Evolutionary conservation across 2,797 vertebrate genomes (phyloP).

Genomic region (Rachycentron canadum): DNA sequence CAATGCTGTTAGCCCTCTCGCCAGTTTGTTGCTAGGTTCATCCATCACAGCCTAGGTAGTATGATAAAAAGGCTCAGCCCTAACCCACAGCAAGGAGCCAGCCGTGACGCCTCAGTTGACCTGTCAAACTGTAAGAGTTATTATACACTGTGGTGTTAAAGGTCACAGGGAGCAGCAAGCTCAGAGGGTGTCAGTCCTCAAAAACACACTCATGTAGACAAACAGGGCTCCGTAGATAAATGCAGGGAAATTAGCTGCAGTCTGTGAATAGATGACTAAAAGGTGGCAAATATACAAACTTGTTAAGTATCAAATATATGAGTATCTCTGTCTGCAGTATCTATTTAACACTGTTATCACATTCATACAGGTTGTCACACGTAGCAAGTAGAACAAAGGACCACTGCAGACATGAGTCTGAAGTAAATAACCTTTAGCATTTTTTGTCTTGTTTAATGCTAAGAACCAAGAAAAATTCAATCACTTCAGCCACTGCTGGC

Average conservation of each 20-base stretch:
- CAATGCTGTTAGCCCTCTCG: slow-evolving; percentile 60
- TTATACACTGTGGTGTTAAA: slow-evolving; percentile 87
- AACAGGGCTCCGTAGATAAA: slow-evolving; percentile 37
- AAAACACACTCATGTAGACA: slow-evolving; percentile 58
- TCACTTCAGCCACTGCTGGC: slow-evolving; percentile 8
- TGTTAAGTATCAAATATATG: neutral
- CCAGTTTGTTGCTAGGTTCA: slow-evolving; percentile 75
- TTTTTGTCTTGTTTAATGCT: slow-evolving; percentile 21
- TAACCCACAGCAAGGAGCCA: slow-evolving; percentile 92
- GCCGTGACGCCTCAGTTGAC: slow-evolving; percentile 94
- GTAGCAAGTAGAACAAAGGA: slow-evolving; percentile 4
- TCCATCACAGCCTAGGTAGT: slow-evolving; percentile 91
- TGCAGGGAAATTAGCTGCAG: slow-evolving; percentile 41
- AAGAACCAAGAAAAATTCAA: slow-evolving; percentile 31
- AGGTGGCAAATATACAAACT: slow-evolving; percentile 4
- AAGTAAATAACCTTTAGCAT: slow-evolving; percentile 16
- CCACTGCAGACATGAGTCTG: slow-evolving; percentile 7
- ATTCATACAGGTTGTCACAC: neutral
- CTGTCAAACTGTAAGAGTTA: slow-evolving; percentile 96
- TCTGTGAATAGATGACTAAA: slow-evolving; percentile 25
- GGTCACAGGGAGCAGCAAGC: slow-evolving; percentile 79
- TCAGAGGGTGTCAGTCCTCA: slow-evolving; percentile 75
- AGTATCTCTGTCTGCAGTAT: slow-evolving; percentile 2
- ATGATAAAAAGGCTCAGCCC: slow-evolving; percentile 94
- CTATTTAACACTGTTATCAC: neutral